A percentile compares a stretch with the other conserved stretches of the same genome.
phyloP scores from a whole-genome alignment of 1,140 invertebrate species.

The Pseudoatta argentina region DNA sequence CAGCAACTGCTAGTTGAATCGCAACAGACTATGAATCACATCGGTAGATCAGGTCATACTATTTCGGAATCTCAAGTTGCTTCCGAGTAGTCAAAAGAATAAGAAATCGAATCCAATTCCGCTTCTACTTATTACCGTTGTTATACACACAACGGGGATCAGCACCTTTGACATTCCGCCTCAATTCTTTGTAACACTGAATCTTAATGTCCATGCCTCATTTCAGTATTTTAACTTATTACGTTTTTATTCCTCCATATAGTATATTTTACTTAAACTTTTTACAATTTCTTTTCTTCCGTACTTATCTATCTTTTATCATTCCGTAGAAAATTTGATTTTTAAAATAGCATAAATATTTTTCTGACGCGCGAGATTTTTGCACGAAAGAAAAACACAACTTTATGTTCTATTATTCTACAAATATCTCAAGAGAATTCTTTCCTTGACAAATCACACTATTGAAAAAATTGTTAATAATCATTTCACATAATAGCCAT shows the following conservation, averaged over 20 bases:
- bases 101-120: conserved; percentile 33
- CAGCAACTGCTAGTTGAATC: conserved; percentile 47
- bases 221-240: neutral
- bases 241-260: neutral
- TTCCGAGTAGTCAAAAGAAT: conserved; percentile 14
- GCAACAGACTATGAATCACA: conserved; percentile 47
- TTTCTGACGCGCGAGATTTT: neutral
- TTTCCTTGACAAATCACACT: neutral
- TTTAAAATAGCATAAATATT: neutral
- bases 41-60: conserved; percentile 40
- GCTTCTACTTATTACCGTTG: neutral
- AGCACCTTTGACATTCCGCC: conserved; percentile 10
- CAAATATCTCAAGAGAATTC: too few relatives aligned
- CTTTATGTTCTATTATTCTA: neutral
- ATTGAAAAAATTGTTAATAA: neutral
- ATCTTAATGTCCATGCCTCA: neutral
- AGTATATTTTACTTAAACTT: neutral
- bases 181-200: conserved; percentile 10
- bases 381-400: neutral
- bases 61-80: conserved; percentile 15
- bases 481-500: neutral
- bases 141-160: conserved; percentile 4
- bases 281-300: too few relatives aligned
- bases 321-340: conserved; percentile 20
- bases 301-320: neutral